Percentiles rank a stretch among this genome's conserved stretches.
Evolutionary conservation across 64 coral and sea anemone species (phyloP).

Genomic region (Porites lutea): DNA sequence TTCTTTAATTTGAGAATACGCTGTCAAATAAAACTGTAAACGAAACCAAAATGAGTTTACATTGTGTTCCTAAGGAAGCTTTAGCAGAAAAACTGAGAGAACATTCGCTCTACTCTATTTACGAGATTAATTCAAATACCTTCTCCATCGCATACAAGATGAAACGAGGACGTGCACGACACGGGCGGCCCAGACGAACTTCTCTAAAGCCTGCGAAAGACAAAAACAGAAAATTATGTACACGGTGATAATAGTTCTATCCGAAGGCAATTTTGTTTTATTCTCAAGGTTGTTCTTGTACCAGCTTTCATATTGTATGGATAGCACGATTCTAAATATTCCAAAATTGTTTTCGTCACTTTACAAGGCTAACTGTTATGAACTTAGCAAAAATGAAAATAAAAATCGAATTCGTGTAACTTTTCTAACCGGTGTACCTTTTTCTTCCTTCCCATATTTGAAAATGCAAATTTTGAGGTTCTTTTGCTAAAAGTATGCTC

Average conservation of each 20-base stretch:
- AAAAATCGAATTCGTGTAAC: neutral
- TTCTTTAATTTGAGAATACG: too few species aligned
- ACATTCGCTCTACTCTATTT: too few species aligned
- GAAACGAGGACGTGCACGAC: conserved; percentile 75
- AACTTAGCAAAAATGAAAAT: neutral
- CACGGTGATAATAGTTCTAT: too few species aligned
- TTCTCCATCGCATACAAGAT: conserved; percentile 94
- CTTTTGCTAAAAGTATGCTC: neutral
- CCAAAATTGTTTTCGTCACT: too few species aligned
- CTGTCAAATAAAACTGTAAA: too few species aligned
- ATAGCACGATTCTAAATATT: too few species aligned
- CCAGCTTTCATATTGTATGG: too few species aligned
- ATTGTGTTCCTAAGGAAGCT: too few species aligned
- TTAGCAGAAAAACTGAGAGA: neutral
- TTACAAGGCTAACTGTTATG: neutral
- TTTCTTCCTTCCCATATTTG: neutral
- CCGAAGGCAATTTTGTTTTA: too few species aligned
- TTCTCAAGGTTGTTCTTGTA: too few species aligned
- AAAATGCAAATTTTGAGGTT: neutral
- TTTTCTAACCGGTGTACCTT: neutral
- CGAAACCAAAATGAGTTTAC: too few species aligned
- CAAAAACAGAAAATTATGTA: neutral
- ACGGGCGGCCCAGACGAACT: conserved; percentile 77
- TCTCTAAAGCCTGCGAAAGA: conserved; percentile 63
- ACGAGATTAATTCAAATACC: conserved; percentile 10